These are phyloP conservation scores for Cremastinae sp. DNA, from an alignment of 2,888 invertebrate genomes.

Conservation along the genomic window DNA sequence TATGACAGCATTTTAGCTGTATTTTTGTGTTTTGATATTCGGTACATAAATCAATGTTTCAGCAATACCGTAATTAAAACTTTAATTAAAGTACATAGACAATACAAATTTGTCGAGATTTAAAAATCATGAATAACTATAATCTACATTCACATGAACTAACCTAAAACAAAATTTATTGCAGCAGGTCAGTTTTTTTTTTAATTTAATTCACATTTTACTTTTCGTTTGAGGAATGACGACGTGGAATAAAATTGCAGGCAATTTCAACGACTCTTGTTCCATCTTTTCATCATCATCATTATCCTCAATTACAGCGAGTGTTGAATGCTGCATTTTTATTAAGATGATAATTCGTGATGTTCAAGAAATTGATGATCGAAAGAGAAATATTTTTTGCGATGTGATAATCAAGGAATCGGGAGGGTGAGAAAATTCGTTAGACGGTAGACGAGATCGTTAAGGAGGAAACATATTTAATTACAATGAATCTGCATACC, in stretches of 20 bases:
- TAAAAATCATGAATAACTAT: too few species aligned
- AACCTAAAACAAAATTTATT: too few species aligned
- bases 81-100: not conserved
- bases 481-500: constrained; percentile 53
- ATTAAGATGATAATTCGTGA: constrained; percentile 12
- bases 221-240: not conserved
- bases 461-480: constrained; percentile 49
- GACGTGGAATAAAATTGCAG: not conserved
- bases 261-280: not conserved
- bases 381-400: constrained; percentile 11
- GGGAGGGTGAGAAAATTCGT: constrained; percentile 50
- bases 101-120: not conserved
- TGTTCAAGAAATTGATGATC: constrained; percentile 26
- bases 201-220: not conserved
- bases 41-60: too few species aligned
- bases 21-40: too few species aligned
- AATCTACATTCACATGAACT: too few species aligned
- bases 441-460: constrained; percentile 36
- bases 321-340: constrained; percentile 18
- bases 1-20: too few species aligned
- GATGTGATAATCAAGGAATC: constrained; percentile 41
- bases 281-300: constrained; percentile 14
- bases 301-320: constrained; percentile 33
- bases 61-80: too few species aligned
- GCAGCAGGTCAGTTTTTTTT: not conserved